Conservation (phyloP, 2,797 vertebrate species). For the Moxostoma hubbsi region DNA sequence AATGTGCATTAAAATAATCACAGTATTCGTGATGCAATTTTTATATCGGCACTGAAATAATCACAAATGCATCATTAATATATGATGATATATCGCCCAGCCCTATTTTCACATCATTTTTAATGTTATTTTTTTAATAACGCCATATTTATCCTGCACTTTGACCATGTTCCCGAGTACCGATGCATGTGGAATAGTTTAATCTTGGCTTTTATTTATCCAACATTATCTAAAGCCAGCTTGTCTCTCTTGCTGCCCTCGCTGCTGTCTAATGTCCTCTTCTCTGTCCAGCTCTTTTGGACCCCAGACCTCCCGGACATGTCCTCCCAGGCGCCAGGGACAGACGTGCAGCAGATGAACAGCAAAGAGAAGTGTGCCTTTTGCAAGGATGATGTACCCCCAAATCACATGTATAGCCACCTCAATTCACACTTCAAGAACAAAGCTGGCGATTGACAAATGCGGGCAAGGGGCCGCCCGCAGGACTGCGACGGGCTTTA, state of each 20-base stretch:
- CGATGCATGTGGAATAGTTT: background rate
- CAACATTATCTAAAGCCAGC: conserved; percentile 34
- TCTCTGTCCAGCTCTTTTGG: conserved; percentile 84
- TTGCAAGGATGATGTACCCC: conserved; percentile 91
- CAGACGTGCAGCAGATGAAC: conserved; percentile 75
- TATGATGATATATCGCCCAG: too few relatives aligned
- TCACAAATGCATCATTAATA: too few relatives aligned
- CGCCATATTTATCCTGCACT: background rate
- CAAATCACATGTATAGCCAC: conserved; percentile 90
- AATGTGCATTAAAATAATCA: too few relatives aligned
- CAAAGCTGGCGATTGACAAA: conserved; percentile 79
- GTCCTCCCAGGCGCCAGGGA: conserved; percentile 65
- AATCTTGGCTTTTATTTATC: background rate
- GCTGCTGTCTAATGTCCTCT: conserved; percentile 65
- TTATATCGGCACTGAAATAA: too few relatives aligned
- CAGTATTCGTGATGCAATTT: too few relatives aligned
- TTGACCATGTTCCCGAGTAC: background rate
- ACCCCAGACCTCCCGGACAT: conserved; percentile 82
- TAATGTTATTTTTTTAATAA: background rate
- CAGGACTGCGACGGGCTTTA: conserved; percentile 64
- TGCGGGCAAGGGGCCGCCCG: conserved; percentile 49
- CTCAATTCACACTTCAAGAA: conserved; percentile 94
- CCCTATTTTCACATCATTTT: background rate
- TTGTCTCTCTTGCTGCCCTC: conserved; percentile 74
- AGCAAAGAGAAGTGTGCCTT: conserved; percentile 86